These are phyloP conservation scores for Trachythela sp. DNA, from an alignment of 64 coral and sea anemone species.

Conservation along the genomic window DNA sequence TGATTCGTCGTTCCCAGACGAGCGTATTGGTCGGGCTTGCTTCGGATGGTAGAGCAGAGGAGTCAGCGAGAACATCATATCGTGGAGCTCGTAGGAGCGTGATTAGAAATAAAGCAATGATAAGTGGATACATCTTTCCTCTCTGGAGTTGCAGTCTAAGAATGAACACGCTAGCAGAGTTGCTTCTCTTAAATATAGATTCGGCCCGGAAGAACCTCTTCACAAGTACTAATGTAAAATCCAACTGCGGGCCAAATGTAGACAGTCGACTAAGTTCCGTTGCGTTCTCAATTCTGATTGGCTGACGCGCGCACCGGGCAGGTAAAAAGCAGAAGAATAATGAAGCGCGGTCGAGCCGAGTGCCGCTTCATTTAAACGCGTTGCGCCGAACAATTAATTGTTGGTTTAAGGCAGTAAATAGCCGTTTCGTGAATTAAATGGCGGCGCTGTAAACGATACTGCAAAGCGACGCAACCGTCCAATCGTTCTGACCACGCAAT, in stretches of 20 bases:
- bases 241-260: slow-evolving; percentile 30
- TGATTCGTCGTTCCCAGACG: neutral
- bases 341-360: neutral
- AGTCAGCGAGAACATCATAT: neutral
- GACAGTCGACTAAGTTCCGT: slow-evolving; percentile 18
- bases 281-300: neutral
- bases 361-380: slow-evolving; percentile 6
- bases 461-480: neutral
- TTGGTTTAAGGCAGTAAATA: slow-evolving; percentile 20
- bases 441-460: neutral
- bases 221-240: slow-evolving; percentile 25
- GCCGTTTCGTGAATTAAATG: slow-evolving; percentile 5
- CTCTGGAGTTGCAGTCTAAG: neutral
- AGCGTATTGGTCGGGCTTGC: neutral
- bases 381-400: slow-evolving; percentile 20
- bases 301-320: neutral
- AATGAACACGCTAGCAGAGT: neutral
- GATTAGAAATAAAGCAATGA: neutral
- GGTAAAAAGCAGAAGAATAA: slow-evolving; percentile 17
- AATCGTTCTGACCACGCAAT: neutral
- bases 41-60: neutral
- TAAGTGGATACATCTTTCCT: neutral
- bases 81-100: neutral
- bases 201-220: neutral
- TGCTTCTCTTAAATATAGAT: slow-evolving; percentile 9